Evolutionary conservation across 2,113 vertebrate genomes (phyloP).

Genomic region (Perca flavescens): DNA sequence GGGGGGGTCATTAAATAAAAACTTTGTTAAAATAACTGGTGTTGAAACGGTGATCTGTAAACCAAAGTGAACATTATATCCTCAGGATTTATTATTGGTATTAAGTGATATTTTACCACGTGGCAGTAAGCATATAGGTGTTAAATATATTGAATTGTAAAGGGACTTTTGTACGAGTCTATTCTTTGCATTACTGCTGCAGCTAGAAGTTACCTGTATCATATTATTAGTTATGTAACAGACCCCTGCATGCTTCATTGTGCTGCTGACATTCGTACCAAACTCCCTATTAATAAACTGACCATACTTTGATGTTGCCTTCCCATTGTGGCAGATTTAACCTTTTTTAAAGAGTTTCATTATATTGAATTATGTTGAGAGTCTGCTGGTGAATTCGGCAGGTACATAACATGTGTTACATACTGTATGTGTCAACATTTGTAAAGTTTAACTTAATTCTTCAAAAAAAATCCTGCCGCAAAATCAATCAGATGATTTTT

Average conservation of each 20-base stretch:
- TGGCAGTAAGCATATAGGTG: too few relatives aligned
- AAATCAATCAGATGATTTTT: too few relatives aligned
- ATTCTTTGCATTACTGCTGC: not conserved
- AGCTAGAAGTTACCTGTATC: not conserved
- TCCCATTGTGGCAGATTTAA: not conserved
- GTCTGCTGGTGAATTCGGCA: too few relatives aligned
- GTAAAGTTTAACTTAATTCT: too few relatives aligned
- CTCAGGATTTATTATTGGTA: not conserved
- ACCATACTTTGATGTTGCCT: not conserved
- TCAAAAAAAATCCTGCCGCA: too few relatives aligned
- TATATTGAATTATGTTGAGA: not conserved
- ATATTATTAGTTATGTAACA: not conserved
- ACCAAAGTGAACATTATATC: not conserved
- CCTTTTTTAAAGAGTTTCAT: too few relatives aligned
- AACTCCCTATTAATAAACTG: not conserved
- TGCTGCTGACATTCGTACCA: not conserved
- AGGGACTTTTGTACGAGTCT: too few relatives aligned
- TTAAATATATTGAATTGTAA: too few relatives aligned
- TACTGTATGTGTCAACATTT: too few relatives aligned
- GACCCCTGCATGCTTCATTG: too few relatives aligned
- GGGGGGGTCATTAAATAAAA: not conserved
- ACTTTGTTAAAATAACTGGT: not conserved
- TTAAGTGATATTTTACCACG: too few relatives aligned
- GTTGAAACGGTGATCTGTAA: not conserved
- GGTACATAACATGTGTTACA: too few relatives aligned